Evolutionary conservation across 2,888 invertebrate genomes (phyloP).

Genomic region (Octonoba sinensis): DNA sequence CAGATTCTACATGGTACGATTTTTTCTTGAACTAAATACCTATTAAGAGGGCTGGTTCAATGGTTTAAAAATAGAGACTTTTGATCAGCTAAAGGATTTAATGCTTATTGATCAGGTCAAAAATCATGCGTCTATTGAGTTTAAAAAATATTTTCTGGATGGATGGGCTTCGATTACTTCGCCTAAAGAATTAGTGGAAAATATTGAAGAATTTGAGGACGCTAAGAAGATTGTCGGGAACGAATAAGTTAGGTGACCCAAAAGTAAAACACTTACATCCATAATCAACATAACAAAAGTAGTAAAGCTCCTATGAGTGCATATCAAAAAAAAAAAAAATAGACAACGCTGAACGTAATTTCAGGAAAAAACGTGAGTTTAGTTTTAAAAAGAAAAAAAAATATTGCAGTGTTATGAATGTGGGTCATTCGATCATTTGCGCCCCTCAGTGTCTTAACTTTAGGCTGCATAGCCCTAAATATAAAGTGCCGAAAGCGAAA

Average conservation of each 20-base stretch:
- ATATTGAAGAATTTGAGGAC: conserved; percentile 12
- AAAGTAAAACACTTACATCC: no score
- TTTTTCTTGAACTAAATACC: background rate
- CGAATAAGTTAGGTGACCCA: background rate
- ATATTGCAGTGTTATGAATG: conserved; percentile 18
- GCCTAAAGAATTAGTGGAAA: conserved; percentile 6
- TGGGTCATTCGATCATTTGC: conserved; percentile 1
- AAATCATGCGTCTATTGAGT: background rate
- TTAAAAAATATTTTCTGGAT: conserved; percentile 14
- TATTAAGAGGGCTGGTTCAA: background rate
- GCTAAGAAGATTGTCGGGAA: conserved; percentile 1
- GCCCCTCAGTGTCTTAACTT: conserved; percentile 26
- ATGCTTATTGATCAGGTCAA: conserved; percentile 17
- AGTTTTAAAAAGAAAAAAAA: conserved; percentile 12
- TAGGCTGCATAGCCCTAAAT: background rate
- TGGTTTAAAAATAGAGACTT: background rate
- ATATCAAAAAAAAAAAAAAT: conserved; percentile 11
- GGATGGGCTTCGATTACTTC: background rate
- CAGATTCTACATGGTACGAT: conserved; percentile 1
- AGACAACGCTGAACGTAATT: background rate
- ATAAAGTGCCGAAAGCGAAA: background rate
- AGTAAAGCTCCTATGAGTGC: background rate
- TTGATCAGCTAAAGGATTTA: conserved; percentile 65
- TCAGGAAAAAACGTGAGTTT: background rate
- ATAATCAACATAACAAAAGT: background rate